Evolutionary conservation across 2,113 vertebrate species (phyloP), one percentile per base, ranked within the genome.

Genomic region (Sisor rabdophorus): DNA sequence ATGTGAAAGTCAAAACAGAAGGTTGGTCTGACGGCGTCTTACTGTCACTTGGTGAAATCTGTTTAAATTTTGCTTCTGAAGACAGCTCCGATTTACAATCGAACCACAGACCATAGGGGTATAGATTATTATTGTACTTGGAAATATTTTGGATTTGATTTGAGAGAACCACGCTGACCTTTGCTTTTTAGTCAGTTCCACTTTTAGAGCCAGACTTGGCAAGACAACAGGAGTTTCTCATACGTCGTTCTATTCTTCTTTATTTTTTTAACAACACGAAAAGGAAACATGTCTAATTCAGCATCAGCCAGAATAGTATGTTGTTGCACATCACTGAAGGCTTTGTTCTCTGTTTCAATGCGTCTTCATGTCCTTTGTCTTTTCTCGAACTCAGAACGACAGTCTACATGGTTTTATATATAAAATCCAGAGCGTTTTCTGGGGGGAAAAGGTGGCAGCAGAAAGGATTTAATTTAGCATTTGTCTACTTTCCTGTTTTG

Each of bases 81-180:
- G 69, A 65, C 72, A 76, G 56, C 67, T 80, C 63, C 24, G 69
- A 78, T 68, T 79, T 76, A 84, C 54, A 70, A 64, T 75, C 56
- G 48, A 61, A 64, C 79, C 67, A 54, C 65, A 77, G 75, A 81
- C 68, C 76, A 75, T 77, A 79, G 64, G 71, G 71, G 67, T 80
- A 70, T 71, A 74, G 60, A 80, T 77, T 77, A 61, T 80, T 77
- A 78, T 80, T 80, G 71, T 63, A 63, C 36, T 77, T 52, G 48
- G 75, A 82, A 75, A 82, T 71, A 74, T 82, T 79, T 82, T 73
- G 71, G 80, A 78, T 82, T 81, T 83, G 79, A 82, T 80, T 83
- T 69, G 75, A 64, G 71, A 72, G 72, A 80, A 70, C 55, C 63
- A 65, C 63, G 48, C 71, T 83, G 79, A 83, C 79, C 81, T 78